A percentile compares a stretch with the other conserved stretches of the same genome.
Conservation (phyloP, 2,113 vertebrate genomes). For the Natator depressus region DNA sequence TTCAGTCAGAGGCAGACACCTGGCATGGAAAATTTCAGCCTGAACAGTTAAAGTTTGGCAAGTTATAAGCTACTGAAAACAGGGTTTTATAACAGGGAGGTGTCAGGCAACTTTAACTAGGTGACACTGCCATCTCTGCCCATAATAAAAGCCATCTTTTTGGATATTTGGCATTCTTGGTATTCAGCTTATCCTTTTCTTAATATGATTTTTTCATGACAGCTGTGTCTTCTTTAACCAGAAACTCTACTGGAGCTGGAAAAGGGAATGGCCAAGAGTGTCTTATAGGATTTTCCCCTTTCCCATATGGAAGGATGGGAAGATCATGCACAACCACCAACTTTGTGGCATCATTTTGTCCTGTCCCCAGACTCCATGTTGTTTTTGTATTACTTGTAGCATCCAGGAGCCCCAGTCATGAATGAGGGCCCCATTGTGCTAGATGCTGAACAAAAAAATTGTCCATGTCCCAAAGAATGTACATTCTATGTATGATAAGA, state of each 20-base stretch:
- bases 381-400: neutral
- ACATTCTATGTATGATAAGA: neutral
- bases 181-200: neutral
- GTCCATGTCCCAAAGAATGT: neutral
- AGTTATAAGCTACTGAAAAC: constrained; percentile 22
- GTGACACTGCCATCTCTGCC: constrained; percentile 20
- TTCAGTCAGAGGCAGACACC: neutral
- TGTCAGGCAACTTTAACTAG: constrained; percentile 15
- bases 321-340: neutral
- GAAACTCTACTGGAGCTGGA: neutral
- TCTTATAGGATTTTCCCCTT: neutral
- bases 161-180: neutral
- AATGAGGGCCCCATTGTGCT: no score
- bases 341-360: neutral
- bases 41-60: constrained; percentile 13
- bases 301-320: neutral
- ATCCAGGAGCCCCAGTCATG: no score
- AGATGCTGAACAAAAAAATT: neutral
- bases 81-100: constrained; percentile 8
- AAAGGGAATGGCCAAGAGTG: neutral
- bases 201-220: neutral
- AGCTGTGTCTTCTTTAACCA: neutral
- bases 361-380: neutral
- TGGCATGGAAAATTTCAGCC: neutral
- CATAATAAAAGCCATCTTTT: constrained; percentile 41